A percentile compares a stretch with the other conserved stretches of the same genome.
phyloP scores from a whole-genome alignment of 30 jellyfish, hydroid and myxozoan species.

The Aurelia aurita complex sp. Pacific region DNA sequence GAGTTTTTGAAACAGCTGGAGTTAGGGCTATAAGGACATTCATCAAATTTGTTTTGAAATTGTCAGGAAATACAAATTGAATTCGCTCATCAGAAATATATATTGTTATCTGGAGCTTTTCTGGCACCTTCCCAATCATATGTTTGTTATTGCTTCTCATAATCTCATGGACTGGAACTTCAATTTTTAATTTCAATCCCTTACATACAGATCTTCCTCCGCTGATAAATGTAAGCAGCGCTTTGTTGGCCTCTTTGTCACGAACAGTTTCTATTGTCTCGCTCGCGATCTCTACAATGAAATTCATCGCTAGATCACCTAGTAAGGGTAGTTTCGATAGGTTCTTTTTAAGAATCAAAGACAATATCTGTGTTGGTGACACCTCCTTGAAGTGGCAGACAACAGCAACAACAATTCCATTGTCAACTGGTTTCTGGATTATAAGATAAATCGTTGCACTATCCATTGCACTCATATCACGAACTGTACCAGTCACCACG shows the following conservation, averaged over 20 bases:
- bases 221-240: constrained; percentile 43
- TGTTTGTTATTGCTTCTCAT: constrained; percentile 47
- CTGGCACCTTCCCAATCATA: constrained; percentile 75
- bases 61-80: constrained; percentile 72
- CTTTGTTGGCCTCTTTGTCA: constrained; percentile 52
- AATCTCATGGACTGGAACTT: constrained; percentile 69
- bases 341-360: constrained; percentile 67
- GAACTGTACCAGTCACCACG: constrained; percentile 57
- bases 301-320: constrained; percentile 58
- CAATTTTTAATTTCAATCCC: constrained; percentile 72
- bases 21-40: constrained; percentile 62
- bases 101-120: constrained; percentile 42
- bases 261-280: constrained; percentile 57
- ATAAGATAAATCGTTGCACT: constrained; percentile 49
- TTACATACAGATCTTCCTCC: constrained; percentile 70
- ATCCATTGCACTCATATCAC: constrained; percentile 43
- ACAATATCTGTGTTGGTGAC: constrained; percentile 65
- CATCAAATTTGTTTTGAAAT: constrained; percentile 63
- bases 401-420: constrained; percentile 59
- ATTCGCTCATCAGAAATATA: constrained; percentile 45
- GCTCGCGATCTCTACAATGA: constrained; percentile 65
- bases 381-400: constrained; percentile 55
- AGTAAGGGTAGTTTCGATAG: constrained; percentile 66
- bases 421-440: constrained; percentile 70
- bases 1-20: constrained; percentile 68